Evolutionary conservation across 2,113 vertebrate genomes (phyloP).

Genomic region (Malurus alboscapulatus): DNA sequence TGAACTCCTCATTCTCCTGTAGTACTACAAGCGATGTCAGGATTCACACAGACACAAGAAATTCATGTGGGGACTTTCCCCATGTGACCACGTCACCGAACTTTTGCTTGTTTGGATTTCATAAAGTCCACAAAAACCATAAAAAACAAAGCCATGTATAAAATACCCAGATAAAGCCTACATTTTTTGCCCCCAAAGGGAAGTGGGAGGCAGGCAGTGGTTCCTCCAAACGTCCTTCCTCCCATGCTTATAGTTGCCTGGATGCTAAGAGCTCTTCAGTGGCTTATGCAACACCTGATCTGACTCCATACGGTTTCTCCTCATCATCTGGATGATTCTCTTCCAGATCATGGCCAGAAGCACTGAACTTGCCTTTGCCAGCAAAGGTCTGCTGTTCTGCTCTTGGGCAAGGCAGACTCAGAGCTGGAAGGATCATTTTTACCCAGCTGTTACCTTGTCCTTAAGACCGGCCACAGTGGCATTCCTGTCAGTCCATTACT

Average conservation of each 20-base stretch:
- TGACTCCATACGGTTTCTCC: not conserved
- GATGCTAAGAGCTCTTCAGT: not conserved
- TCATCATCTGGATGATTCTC: not conserved
- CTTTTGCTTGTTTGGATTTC: not conserved
- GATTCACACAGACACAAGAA: not conserved
- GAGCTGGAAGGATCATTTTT: not conserved
- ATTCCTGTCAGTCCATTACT: not conserved
- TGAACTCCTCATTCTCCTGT: not conserved
- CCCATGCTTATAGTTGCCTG: not conserved
- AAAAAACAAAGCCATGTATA: not conserved
- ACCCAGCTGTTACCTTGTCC: not conserved
- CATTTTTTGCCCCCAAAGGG: not conserved
- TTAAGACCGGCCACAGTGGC: not conserved
- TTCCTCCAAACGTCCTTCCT: not conserved
- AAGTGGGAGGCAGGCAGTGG: not conserved
- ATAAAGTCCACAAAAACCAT: not conserved
- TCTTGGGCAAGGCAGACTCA: not conserved
- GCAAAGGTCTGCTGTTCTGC: not conserved
- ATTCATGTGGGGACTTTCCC: accelerated
- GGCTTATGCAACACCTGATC: not conserved
- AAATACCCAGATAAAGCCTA: not conserved
- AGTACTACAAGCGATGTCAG: not conserved
- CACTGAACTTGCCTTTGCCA: not conserved
- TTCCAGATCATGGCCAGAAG: not conserved
- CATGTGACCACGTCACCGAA: not conserved